Percentiles rank a stretch among this genome's conserved stretches.
Evolutionary conservation across 2,113 vertebrate genomes (phyloP).

Genomic region (Grus americana): DNA sequence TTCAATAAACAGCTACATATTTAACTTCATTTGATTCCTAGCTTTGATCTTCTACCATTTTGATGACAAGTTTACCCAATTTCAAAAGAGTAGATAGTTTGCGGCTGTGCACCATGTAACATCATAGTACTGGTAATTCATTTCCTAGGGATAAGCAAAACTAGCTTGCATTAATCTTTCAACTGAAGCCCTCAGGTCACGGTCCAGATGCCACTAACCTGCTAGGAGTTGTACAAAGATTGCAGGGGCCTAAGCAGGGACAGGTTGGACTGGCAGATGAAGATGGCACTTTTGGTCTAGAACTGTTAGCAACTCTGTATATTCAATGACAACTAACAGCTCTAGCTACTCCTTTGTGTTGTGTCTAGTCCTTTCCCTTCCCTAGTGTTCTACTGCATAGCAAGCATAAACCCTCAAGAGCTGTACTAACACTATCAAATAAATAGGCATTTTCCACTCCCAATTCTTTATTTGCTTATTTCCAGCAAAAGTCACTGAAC

Average conservation of each 20-base stretch:
- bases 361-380: neutral
- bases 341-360: neutral
- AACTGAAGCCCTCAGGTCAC: neutral
- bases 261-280: neutral
- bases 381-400: neutral
- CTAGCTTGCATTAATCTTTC: neutral
- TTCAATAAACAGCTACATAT: neutral
- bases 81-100: neutral
- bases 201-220: neutral
- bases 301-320: neutral
- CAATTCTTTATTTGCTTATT: neutral
- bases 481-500: neutral
- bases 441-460: neutral
- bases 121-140: neutral
- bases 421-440: neutral
- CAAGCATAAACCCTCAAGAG: neutral
- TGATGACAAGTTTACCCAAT: neutral
- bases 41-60: neutral
- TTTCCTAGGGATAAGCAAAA: neutral
- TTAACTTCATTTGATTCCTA: neutral
- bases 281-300: neutral
- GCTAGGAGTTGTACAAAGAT: accelerated
- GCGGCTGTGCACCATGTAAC: neutral
- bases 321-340: neutral
- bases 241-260: neutral